Base-by-base conservation (phyloP, 2,797 vertebrate genomes). In the Rhodeus uyekii region DNA sequence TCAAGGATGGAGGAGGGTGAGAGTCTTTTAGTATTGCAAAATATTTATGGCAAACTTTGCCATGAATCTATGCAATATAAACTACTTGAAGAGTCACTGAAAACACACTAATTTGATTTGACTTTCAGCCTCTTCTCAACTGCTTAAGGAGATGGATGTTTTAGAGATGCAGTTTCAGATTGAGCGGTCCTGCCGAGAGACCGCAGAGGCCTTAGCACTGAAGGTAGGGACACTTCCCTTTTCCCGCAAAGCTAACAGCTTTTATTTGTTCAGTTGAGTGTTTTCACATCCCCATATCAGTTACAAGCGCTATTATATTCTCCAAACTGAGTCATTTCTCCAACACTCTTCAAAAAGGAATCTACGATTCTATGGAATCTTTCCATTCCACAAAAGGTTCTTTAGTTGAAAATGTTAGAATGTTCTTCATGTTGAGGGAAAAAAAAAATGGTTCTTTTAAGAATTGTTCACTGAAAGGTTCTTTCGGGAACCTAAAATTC, bases 131-230 rank as follows among this genome's bases (percentile, higher is more conserved):
- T 96, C 96, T 0, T 90, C 77, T 85, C 93, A 91, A 5, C 90
- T 97, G 65, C 87, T 96, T 84, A 94, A 93, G 0, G 95, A 97
- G 89, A 92, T 96, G 1, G 90, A 89, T 0, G 79, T 92, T 0
- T 85, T 97, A 87, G 95, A 97, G 89, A 77, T 86, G 0, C 92
- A 96, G 91, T 93, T 92, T 75, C 92, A 95, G 87, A 89, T 94
- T 0, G 95, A 96, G 32, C 89, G 92, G 16, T 90, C 83, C 0
- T 94, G 95, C 71, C 89, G 93, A 68, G 92, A 94, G 77, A 94
- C 29, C 22, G 95, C 94, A 0, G 94, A 95, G 78, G 88, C 87
- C 0, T 87, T 94, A 6, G 92, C 92, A 3, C 83, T 93, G 3
- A 91, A 93, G 93, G 96, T 96, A 32, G 4, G 85, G 32, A 16